These are phyloP conservation scores for Cottus gobio DNA, from an alignment of 2,113 vertebrate species.

Conservation along the genomic window DNA sequence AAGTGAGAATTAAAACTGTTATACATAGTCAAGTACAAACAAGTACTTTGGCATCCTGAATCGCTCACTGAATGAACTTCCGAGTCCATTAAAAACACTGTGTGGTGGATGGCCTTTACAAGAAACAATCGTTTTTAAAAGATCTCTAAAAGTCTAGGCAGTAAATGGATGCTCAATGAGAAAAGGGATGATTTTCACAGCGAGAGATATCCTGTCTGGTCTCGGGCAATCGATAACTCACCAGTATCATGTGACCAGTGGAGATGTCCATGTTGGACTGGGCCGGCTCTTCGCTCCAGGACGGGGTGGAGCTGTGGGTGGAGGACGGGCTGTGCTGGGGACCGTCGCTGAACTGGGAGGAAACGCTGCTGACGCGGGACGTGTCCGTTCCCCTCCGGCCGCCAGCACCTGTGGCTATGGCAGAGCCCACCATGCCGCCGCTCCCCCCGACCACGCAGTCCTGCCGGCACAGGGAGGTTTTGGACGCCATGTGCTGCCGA, in stretches of 20 bases:
- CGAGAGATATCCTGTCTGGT: not conserved
- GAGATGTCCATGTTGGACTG: constrained; percentile 99
- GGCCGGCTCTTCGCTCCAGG: constrained; percentile 98
- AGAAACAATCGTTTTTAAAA: no score
- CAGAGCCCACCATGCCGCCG: constrained; percentile 62
- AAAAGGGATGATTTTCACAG: not conserved
- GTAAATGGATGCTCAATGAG: not conserved
- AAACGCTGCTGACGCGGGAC: constrained; percentile 95
- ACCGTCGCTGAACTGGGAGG: constrained; percentile 95
- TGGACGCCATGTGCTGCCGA: constrained; percentile 97
- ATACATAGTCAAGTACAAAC: no score
- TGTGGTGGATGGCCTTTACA: no score
- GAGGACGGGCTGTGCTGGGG: constrained; percentile 97
- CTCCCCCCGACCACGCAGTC: constrained; percentile 74
- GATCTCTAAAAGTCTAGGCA: no score
- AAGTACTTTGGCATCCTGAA: no score
- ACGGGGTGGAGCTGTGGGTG: constrained; percentile 95
- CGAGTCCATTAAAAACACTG: no score
- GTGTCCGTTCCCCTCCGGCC: constrained; percentile 87
- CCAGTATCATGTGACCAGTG: constrained; percentile 99
- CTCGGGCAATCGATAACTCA: constrained; percentile 66
- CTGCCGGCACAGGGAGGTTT: constrained; percentile 88
- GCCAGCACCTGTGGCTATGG: constrained; percentile 71
- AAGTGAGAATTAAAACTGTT: no score
- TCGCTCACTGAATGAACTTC: no score